Conservation (phyloP, 2,797 vertebrate genomes). For the Acanthurus tractus region DNA sequence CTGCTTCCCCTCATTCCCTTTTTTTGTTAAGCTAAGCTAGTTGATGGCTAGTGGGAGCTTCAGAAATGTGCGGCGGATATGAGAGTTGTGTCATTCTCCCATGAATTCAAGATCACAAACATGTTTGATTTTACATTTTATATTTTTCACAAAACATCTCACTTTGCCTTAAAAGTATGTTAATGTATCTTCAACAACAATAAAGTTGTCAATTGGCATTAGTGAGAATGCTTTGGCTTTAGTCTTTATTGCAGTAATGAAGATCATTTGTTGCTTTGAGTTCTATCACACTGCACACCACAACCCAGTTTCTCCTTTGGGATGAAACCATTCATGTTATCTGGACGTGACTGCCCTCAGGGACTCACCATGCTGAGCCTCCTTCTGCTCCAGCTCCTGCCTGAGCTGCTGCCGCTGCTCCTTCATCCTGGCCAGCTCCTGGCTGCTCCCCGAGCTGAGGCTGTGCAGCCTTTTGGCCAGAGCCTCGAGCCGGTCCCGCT, state of each 20-base stretch:
- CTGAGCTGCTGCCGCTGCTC: conserved; percentile 86
- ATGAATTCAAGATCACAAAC: background rate
- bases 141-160: background rate
- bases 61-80: background rate
- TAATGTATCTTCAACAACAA: background rate
- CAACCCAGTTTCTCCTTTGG: background rate
- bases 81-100: too few relatives aligned
- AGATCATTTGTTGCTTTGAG: background rate
- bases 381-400: conserved; percentile 85
- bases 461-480: conserved; percentile 86
- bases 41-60: background rate
- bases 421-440: conserved; percentile 86
- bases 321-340: background rate
- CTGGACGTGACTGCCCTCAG: background rate
- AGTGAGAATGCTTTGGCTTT: background rate
- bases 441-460: conserved; percentile 83
- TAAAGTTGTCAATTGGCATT: background rate
- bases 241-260: background rate
- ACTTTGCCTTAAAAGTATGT: background rate
- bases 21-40: too few relatives aligned
- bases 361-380: conserved; percentile 87
- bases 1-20: background rate
- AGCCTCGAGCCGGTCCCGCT: conserved; percentile 88
- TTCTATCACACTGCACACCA: background rate
- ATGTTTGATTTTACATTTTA: background rate